Base-by-base conservation (phyloP, 2,797 vertebrate species). In the Spondyliosoma cantharus region DNA sequence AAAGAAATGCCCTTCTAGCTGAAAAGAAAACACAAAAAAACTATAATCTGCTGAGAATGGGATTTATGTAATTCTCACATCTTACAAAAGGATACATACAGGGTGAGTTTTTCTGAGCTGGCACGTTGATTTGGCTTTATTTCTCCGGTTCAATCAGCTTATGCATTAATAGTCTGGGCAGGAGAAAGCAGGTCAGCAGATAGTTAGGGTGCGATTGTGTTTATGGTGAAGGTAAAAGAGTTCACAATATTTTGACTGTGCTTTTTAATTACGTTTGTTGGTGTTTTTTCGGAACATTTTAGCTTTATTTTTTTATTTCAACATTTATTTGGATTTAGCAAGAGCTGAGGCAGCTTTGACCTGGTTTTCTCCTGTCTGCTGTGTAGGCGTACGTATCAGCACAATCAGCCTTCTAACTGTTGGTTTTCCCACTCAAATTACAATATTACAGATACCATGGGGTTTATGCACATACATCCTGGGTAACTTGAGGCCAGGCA, bases 61-160 rank as follows among this genome's bases (percentile, higher is more conserved):
- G 85, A 89, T 90, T 90, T 88, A 83, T 90, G 76, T 80, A 87
- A 91, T 80, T 86, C 80, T 83, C 76, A 78, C 87, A 89, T 80
- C 71, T 86, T 83, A 74, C 83, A 89, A 87, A 83, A 78, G 69
- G 60, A 76, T 86, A 79, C 52, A 50, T 74, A 56, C 24, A 1
- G 17, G 56, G 62, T 68, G 48, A 72, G 7, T 57, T 19, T 61
- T 61, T 56, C 25, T 54, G 49, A 74, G 60, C 45, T n/a, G 71
- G 42, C 52, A 46, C 13, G 3, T 52, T 73, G 57, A 85, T 82
- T 62, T 79, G 64, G 59, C 49, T 80, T 72, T 48, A 85, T 85
- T 86, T 83, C 22, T 62, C 12, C 20, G 9, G n/a, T 67, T 43
- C 72, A 15, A 86, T 77, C 56, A 59, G 71, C 71, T 90, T 86